Percentiles rank a stretch among this genome's conserved stretches.
Evolutionary conservation across 2,888 invertebrate species (phyloP).

Genomic region (Pandemis heparana): DNA sequence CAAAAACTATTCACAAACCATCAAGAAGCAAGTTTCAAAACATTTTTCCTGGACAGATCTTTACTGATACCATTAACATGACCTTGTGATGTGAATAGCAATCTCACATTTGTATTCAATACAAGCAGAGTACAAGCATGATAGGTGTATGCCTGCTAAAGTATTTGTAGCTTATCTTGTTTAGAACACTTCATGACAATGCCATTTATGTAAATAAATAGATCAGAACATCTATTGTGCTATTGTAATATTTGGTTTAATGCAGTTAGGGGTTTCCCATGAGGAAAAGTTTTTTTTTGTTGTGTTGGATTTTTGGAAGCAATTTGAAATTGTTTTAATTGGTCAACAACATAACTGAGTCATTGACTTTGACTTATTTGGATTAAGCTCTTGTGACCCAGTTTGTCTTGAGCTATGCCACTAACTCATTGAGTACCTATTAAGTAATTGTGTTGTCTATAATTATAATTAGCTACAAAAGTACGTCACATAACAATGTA

Average conservation of each 20-base stretch:
- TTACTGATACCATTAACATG: conserved; percentile 1
- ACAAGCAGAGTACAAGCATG: not conserved
- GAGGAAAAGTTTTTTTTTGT: not conserved
- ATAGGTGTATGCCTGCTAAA: not conserved
- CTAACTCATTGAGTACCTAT: too few relatives aligned
- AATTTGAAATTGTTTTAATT: too few relatives aligned
- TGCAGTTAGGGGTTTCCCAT: not conserved
- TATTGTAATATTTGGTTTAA: not conserved
- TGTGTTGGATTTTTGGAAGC: too few relatives aligned
- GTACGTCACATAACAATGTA: too few relatives aligned
- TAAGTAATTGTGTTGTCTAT: not conserved
- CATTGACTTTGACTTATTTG: too few relatives aligned
- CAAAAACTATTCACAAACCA: not conserved
- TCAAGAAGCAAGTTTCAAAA: not conserved
- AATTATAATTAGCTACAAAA: too few relatives aligned
- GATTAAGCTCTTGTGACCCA: too few relatives aligned
- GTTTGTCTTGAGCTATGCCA: too few relatives aligned
- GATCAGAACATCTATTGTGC: not conserved
- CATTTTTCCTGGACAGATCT: not conserved
- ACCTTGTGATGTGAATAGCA: not conserved
- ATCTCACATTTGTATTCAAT: conserved; percentile 18
- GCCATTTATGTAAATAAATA: not conserved
- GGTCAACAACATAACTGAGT: too few relatives aligned
- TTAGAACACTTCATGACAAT: not conserved
- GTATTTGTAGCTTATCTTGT: not conserved